Base-by-base conservation (phyloP, 2,888 invertebrate species). In the Druceiella hillmani region DNA sequence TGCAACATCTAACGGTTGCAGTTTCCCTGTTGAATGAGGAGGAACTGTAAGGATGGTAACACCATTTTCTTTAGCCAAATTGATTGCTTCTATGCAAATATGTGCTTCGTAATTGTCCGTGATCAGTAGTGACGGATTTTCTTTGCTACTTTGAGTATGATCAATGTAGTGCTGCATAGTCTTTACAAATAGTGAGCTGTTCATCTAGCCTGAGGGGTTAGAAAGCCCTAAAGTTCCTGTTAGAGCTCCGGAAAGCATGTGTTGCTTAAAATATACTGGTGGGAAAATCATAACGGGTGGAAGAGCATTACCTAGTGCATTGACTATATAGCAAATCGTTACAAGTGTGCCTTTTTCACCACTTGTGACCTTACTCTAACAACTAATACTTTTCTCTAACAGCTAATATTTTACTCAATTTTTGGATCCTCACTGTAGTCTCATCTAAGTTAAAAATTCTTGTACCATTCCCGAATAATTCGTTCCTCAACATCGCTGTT, bases 41-140 rank as follows among this genome's bases (percentile, higher is more conserved):
- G 59, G 59, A 33, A 64, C 51, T n/a, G 58, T 58, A 13, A 63
- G 40, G 45, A 62, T 45, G 10, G 55, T 55, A 11, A 64, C 54
- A 7, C 61, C 59, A 49, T 57, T 55, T 25, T 54, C 53, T 52
- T 55, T 54, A 12, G 45, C 45, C 13, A 46, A 29, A 40, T 42
- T 44, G 16, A 50, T 28, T 12, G 43, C 66, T 3, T 59, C 56
- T 17, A 67, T 71, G 22, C 74, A 76, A 52, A 72, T 78, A 34
- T 59, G 56, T n/a, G 50, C 48, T 34, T 58, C 53, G 40, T 55
- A 52, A 35, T 59, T 60, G 41, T 58, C 57, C 26, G 45, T 46
- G 12, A 60, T 50, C 14, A 57, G 41, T 7, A 57, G 42, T 9
- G 47, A 35, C 28, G 52, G 53, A 44, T 54, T 53, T 17, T 54